Evolutionary conservation across 1,140 invertebrate species (phyloP), one percentile per base, ranked within the genome.

Genomic region (Bombus fervidus): DNA sequence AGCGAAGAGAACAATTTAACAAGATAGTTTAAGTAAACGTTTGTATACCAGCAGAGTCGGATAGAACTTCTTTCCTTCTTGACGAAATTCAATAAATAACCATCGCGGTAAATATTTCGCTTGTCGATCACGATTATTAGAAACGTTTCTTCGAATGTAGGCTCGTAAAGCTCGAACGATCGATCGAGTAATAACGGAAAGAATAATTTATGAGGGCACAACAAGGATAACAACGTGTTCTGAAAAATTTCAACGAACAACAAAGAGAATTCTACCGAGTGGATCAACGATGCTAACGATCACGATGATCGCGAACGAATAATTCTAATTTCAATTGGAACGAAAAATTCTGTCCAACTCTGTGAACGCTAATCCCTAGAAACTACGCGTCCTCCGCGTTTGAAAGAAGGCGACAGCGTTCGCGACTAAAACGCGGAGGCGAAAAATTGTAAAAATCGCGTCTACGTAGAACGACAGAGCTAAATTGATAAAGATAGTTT

Each of bases 301-400:
- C 31, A 37, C 9, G 3, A 25, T 37, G 13, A 15, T 34, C 18
- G 18, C 18, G 18, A 37, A 68, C 18, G 34, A 37, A 37, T 22
- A 18, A 25, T 22, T 22, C 3, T 22, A 68, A 68, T n/a, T n/a
- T 62, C 15, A 25, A 72, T 15, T 18, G 69, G 6, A 72, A n/a
- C 25, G 28, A 18, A 72, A 62, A 43, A 64, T 47, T 85, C 68
- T 59, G n/a, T 64, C 83, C 83, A 80, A 85, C 83, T 85, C 83
- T 53, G 43, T 39, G 64, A 34, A 80, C 34, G 31, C 53, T 37
- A 15, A n/a, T 18, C 78, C 13, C 31, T 69, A 79, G 8, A 66
- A 64, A 12, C 22, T 39, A 13, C 34, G 57, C 12, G 28, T 83
- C 9, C 37, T 41, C n/a, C 43, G 18, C 41, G n/a, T 53, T 53